Percentiles rank a stretch among this genome's conserved stretches.
These are phyloP conservation scores for Coregonus clupeaformis DNA, from an alignment of 2,113 vertebrate species.

Conservation along the genomic window DNA sequence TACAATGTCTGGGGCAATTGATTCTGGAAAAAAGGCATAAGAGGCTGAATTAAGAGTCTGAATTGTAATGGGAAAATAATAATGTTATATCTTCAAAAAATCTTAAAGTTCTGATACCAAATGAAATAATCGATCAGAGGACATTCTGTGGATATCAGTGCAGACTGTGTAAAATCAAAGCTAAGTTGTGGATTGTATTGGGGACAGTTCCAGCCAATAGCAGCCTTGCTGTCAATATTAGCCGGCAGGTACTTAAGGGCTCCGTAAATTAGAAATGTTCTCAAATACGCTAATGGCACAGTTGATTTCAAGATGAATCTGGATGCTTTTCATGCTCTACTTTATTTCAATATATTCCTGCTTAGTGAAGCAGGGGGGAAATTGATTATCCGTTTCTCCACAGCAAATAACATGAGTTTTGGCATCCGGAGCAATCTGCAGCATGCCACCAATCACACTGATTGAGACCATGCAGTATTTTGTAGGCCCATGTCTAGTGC, in stretches of 20 bases:
- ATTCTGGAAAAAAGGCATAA: too few species aligned
- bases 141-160: too few species aligned
- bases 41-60: too few species aligned
- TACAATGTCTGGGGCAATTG: too few species aligned
- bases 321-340: slow-evolving; percentile 3
- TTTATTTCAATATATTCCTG: slow-evolving; percentile 10
- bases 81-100: too few species aligned
- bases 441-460: slow-evolving; percentile 7
- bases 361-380: slow-evolving; percentile 16
- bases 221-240: background rate
- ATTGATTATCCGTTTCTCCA: background rate
- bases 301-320: slow-evolving; percentile 25
- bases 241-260: slow-evolving; percentile 16
- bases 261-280: slow-evolving; percentile 39
- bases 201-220: background rate
- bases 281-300: slow-evolving; percentile 55
- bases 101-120: too few species aligned
- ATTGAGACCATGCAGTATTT: background rate
- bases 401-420: background rate
- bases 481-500: background rate
- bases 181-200: too few species aligned
- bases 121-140: too few species aligned
- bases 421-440: background rate
- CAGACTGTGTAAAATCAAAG: too few species aligned
- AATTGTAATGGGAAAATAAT: too few species aligned